Conservation (phyloP, 2,888 invertebrate genomes). For the Zeuzera pyrina region DNA sequence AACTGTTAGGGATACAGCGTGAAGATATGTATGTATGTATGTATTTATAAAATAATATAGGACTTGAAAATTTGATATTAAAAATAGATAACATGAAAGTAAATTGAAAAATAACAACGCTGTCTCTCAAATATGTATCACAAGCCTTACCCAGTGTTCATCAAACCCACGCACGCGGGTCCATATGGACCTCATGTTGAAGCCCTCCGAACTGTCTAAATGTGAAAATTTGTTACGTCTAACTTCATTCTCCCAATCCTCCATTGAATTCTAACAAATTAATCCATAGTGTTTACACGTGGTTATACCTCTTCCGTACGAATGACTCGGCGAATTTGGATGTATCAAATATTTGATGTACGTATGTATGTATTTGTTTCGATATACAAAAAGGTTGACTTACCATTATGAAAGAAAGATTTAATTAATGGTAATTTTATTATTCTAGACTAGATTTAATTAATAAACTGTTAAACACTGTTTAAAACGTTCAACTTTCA, state of each 20-base stretch:
- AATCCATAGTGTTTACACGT: too few species aligned
- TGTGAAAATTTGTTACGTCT: slow-evolving; percentile 12
- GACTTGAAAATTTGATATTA: too few species aligned
- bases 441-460: background rate
- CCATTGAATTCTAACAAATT: slow-evolving; percentile 2
- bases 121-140: background rate
- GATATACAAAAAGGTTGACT: background rate
- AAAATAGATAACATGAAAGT: too few species aligned
- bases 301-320: too few species aligned
- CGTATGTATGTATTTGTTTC: too few species aligned
- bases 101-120: too few species aligned
- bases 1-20: too few species aligned
- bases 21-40: too few species aligned
- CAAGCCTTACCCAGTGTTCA: slow-evolving; percentile 14
- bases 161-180: slow-evolving; percentile 34
- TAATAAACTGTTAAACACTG: too few species aligned
- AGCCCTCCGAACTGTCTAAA: slow-evolving; percentile 13
- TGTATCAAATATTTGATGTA: too few species aligned
- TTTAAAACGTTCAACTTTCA: slow-evolving; percentile 24
- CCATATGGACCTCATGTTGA: slow-evolving; percentile 45
- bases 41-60: too few species aligned
- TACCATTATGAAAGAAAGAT: background rate
- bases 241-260: slow-evolving; percentile 3
- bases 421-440: background rate
- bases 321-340: too few species aligned